Base-by-base conservation (phyloP, 2,888 invertebrate genomes). In the Oithona nana region DNA sequence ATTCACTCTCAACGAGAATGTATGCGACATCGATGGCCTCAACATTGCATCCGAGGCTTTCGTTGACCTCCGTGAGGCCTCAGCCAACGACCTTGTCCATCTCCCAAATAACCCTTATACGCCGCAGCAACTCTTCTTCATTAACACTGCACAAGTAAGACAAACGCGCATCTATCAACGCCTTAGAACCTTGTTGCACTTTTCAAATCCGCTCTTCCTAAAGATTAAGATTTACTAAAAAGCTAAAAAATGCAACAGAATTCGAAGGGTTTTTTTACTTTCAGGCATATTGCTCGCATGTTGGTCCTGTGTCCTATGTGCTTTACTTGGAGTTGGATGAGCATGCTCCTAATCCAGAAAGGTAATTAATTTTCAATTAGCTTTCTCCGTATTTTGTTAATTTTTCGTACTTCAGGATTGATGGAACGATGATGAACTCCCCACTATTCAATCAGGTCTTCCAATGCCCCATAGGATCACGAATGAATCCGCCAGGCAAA, bases 241-340 rank as follows among this genome's bases (percentile, higher is more conserved):
- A n/a, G n/a, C n/a, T n/a, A n/a, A n/a, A n/a, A n/a, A n/a, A n/a
- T n/a, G n/a, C n/a, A n/a, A n/a, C n/a, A n/a, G n/a, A n/a, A n/a
- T n/a, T n/a, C n/a, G n/a, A n/a, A n/a, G n/a, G n/a, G n/a, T 39
- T 39, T 39, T 39, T 39, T 16, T 51, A 51, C 51, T 54, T 54
- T 20, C 24, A 54, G 54, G 20, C 59, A 6, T 59, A 59, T 26
- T 59, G 59, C 26, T 59, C 59, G 8, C 59, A 59, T 26, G 24
- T 59, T 50, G 59, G 59, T 8, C 59, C 59, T n/a, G 59, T 59
- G n/a, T 59, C 59, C 13, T 59, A 59, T 28, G 49, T 59, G 11
- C 49, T 59, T 24, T 59, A 59, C n/a, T 26, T 59, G 26, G 59
- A 59, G 29, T 29, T 59, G 48, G 59, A 59, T 49, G 59, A 59